phyloP scores from a whole-genome alignment of 2,113 vertebrate genomes.

The Perca fluviatilis region DNA sequence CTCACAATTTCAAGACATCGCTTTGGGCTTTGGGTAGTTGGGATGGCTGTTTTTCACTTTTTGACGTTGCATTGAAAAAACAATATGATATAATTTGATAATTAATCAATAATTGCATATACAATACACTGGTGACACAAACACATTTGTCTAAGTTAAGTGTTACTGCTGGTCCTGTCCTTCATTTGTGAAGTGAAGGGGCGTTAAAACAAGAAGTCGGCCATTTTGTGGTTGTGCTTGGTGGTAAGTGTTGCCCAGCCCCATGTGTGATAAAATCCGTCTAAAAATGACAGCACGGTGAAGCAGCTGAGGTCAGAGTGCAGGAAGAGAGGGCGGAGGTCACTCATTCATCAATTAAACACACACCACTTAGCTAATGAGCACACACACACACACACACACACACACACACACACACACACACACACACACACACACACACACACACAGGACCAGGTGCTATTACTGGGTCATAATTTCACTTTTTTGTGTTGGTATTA shows the following conservation, averaged over 20 bases:
- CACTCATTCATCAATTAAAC: constrained; percentile 58
- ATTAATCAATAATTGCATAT: too few relatives aligned
- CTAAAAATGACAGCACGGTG: constrained; percentile 32
- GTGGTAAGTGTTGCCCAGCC: constrained; percentile 31
- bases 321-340: constrained; percentile 51
- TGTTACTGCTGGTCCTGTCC: neutral
- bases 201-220: neutral
- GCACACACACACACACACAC: constrained; percentile 21
- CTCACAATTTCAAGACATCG: neutral
- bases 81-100: too few relatives aligned
- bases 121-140: neutral
- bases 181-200: constrained; percentile 16
- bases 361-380: constrained; percentile 65
- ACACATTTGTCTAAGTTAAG: neutral
- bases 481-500: neutral
- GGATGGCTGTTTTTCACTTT: neutral
- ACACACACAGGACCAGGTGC: constrained; percentile 8
- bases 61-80: neutral
- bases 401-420: constrained; percentile 2
- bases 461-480: constrained; percentile 2
- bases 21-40: neutral
- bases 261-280: constrained; percentile 27
- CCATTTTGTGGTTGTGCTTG: constrained; percentile 14
- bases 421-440: constrained; percentile 5
- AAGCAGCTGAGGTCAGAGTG: constrained; percentile 57